Evolutionary conservation across 2,888 invertebrate genomes (phyloP).

Genomic region (Ochlodes sylvanus): DNA sequence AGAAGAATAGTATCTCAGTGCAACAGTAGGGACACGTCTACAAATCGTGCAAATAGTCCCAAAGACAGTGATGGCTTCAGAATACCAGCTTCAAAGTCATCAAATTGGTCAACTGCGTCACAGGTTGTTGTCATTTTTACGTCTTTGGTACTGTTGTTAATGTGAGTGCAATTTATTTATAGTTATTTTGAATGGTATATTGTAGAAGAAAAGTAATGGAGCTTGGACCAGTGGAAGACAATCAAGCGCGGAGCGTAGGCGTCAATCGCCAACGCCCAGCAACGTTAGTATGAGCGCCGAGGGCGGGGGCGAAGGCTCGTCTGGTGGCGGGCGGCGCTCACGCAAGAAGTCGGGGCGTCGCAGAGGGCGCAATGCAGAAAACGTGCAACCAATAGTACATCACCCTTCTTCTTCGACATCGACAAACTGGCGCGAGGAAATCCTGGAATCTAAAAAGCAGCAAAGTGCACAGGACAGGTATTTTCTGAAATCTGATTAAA

Average conservation of each 20-base stretch:
- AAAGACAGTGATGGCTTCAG: conserved; percentile 77
- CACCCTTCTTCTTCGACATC: conserved; percentile 58
- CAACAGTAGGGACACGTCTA: conserved; percentile 75
- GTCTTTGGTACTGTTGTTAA: background rate
- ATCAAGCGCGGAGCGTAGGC: conserved; percentile 65
- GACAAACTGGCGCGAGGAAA: conserved; percentile 79
- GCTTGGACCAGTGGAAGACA: conserved; percentile 63
- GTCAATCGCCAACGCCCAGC: conserved; percentile 60
- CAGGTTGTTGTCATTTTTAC: conserved; percentile 56
- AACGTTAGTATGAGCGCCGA: conserved; percentile 39
- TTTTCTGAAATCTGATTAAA: background rate
- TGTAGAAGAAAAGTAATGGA: conserved; percentile 65
- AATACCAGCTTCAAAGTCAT: conserved; percentile 67
- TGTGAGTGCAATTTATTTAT: background rate
- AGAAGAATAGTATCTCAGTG: conserved; percentile 79
- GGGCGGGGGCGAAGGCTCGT: conserved; percentile 38
- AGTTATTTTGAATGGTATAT: conserved; percentile 27
- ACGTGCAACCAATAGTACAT: conserved; percentile 52
- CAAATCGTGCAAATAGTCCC: conserved; percentile 70
- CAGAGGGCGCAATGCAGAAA: conserved; percentile 51
- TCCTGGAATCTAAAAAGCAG: conserved; percentile 74
- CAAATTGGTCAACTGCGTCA: conserved; percentile 61
- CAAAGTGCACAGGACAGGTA: conserved; percentile 64
- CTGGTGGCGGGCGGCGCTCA: conserved; percentile 45
- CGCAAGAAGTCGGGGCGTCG: conserved; percentile 50